Evolutionary conservation across 2,113 vertebrate species (phyloP).

Genomic region (Chaenogobius annularis): DNA sequence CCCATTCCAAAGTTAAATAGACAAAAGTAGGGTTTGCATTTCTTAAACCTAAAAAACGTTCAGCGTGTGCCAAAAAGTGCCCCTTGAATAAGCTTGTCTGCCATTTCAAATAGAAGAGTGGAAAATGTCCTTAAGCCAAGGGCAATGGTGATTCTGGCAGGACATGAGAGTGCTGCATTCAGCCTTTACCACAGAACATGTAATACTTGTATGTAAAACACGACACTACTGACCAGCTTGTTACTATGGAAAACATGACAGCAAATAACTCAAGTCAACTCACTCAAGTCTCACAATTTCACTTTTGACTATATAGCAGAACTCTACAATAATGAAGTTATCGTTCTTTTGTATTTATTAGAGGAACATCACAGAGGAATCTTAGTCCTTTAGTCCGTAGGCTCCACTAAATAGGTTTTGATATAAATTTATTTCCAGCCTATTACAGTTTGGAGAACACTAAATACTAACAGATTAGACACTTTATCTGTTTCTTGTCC

Average conservation of each 20-base stretch:
- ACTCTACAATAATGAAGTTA: too few relatives aligned
- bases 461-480: neutral
- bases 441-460: neutral
- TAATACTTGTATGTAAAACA: neutral
- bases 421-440: neutral
- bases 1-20: neutral
- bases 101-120: neutral
- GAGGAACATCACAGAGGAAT: too few relatives aligned
- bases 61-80: neutral
- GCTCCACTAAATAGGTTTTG: neutral
- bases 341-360: too few relatives aligned
- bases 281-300: neutral
- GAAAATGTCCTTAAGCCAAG: neutral
- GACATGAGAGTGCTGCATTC: neutral
- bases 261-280: too few relatives aligned
- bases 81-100: neutral
- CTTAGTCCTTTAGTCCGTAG: neutral
- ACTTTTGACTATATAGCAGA: neutral
- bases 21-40: neutral
- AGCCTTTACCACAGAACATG: neutral
- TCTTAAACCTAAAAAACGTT: neutral
- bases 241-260: neutral
- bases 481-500: neutral
- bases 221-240: neutral
- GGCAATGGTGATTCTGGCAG: neutral